Percentiles rank a stretch among this genome's conserved stretches.
These are phyloP conservation scores for Propithecus perrieri DNA, from an alignment of 2,797 vertebrate genomes.

Conservation along the genomic window DNA sequence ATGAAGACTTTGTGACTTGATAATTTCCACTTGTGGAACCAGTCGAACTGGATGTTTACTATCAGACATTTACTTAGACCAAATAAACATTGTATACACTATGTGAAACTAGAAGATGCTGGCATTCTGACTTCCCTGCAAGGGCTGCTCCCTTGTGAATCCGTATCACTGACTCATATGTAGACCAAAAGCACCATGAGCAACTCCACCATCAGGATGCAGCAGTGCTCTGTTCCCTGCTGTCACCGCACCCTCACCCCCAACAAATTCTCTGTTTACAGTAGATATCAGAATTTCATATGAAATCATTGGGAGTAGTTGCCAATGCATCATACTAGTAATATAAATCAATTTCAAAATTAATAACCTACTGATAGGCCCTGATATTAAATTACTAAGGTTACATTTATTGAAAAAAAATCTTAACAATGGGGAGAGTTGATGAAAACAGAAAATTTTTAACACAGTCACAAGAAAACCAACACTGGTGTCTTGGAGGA, in stretches of 20 bases:
- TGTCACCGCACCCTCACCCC: rapidly evolving
- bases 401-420: slow-evolving; percentile 7
- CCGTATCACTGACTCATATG: background rate
- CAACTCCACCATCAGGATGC: background rate
- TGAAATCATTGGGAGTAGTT: background rate
- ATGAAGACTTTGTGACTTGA: slow-evolving; percentile 32
- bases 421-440: background rate
- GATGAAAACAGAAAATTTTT: background rate
- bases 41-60: slow-evolving; percentile 44
- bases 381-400: background rate
- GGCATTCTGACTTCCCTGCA: background rate
- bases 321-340: background rate
- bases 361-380: background rate
- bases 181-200: background rate
- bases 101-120: background rate
- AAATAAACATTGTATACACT: background rate
- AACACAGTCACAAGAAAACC: background rate
- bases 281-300: background rate
- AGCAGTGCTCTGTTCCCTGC: background rate
- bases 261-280: background rate
- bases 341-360: background rate
- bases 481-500: background rate
- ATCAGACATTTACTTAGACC: slow-evolving; percentile 28
- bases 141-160: background rate
- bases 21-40: slow-evolving; percentile 22